Conservation (phyloP, 2,797 vertebrate species). For the Rhodeus uyekii region DNA sequence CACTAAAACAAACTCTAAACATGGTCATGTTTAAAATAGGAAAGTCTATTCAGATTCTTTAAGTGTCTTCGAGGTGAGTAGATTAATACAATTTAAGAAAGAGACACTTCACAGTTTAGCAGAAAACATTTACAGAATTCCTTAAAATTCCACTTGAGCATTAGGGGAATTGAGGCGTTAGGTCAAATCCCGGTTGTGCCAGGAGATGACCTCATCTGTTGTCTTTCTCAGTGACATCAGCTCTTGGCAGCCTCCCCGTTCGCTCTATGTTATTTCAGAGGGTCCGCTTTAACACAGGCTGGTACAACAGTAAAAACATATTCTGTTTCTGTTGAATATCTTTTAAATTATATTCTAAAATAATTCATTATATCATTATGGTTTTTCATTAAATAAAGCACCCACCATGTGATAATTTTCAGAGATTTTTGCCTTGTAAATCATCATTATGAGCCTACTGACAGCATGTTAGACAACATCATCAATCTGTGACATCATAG, state of each 20-base stretch:
- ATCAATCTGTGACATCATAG: constrained; percentile 37
- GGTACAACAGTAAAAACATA: neutral
- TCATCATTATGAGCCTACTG: constrained; percentile 2
- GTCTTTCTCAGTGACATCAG: constrained; percentile 25
- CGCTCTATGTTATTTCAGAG: constrained; percentile 8
- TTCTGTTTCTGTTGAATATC: neutral
- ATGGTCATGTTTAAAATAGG: constrained; percentile 6
- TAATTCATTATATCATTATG: neutral
- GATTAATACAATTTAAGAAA: constrained; percentile 15
- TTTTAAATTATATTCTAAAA: neutral
- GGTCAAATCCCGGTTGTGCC: constrained; percentile 30
- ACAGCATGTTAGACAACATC: constrained; percentile 41
- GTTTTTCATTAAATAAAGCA: constrained; percentile 22
- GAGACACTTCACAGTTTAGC: constrained; percentile 44
- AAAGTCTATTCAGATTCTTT: constrained; percentile 1
- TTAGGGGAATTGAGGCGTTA: neutral
- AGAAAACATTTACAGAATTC: constrained; percentile 29
- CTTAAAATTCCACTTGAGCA: constrained; percentile 23
- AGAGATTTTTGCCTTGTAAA: constrained; percentile 6
- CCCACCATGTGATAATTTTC: constrained; percentile 21
- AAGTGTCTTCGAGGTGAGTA: constrained; percentile 18
- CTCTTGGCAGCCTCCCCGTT: constrained; percentile 11
- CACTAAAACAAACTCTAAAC: neutral
- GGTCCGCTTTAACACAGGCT: neutral
- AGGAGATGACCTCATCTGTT: constrained; percentile 44